These are phyloP conservation scores for Drosophila parvula DNA, from an alignment of 1,140 invertebrate genomes.

Conservation along the genomic window DNA sequence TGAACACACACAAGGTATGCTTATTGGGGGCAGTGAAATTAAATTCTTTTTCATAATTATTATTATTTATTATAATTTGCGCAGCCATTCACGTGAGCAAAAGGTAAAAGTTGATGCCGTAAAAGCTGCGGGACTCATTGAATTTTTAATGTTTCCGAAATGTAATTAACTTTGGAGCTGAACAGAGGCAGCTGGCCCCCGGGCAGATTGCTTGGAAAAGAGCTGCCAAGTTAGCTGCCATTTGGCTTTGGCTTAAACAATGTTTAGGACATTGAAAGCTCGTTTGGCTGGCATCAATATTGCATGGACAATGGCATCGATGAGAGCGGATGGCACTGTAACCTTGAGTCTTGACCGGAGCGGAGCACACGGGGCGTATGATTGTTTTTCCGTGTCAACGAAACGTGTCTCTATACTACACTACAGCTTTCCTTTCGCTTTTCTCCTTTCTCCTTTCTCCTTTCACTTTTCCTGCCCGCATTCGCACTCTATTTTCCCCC, in stretches of 20 bases:
- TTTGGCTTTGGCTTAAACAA: background rate
- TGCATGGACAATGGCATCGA: slow-evolving; percentile 41
- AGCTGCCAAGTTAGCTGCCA: slow-evolving; percentile 21
- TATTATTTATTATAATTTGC: slow-evolving; percentile 49
- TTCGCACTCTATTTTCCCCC: slow-evolving; percentile 5
- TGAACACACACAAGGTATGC: background rate
- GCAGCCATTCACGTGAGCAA: slow-evolving; percentile 24
- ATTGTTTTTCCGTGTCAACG: slow-evolving; percentile 60
- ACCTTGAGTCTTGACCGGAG: slow-evolving; percentile 34
- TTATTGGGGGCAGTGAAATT: slow-evolving; percentile 23
- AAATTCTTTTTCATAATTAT: slow-evolving; percentile 40
- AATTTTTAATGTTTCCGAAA: slow-evolving; percentile 46
- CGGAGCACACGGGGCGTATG: slow-evolving; percentile 44
- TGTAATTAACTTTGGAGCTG: slow-evolving; percentile 44
- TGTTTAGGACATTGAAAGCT: slow-evolving; percentile 35
- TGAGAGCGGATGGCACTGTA: slow-evolving; percentile 6
- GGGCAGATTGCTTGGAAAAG: slow-evolving; percentile 6
- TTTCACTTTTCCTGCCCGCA: slow-evolving; percentile 16
- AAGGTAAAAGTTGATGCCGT: slow-evolving; percentile 3
- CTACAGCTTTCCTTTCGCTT: background rate
- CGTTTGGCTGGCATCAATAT: slow-evolving; percentile 51
- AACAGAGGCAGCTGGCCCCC: slow-evolving; percentile 21
- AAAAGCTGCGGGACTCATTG: slow-evolving; percentile 21
- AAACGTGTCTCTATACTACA: slow-evolving; percentile 33
- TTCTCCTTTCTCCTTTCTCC: background rate